Conservation (phyloP, 1,140 invertebrate genomes). For the Lucilia sericata region DNA sequence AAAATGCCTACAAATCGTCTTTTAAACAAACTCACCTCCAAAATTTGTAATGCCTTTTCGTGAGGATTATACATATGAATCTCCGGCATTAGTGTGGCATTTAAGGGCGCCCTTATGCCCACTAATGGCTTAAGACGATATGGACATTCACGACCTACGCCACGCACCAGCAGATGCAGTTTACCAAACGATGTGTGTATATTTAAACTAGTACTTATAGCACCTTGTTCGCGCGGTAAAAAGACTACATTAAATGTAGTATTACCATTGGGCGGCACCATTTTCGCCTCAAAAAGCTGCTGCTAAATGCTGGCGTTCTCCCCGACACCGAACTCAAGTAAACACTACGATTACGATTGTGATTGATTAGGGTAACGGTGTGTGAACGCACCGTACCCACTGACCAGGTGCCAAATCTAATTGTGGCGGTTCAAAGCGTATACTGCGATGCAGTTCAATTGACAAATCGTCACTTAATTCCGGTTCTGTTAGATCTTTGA, state of each 20-base stretch:
- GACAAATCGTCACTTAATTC: slow-evolving; percentile 1
- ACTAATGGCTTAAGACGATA: slow-evolving; percentile 91
- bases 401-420: slow-evolving; percentile 73
- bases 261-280: slow-evolving; percentile 90
- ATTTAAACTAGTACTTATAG: slow-evolving; percentile 87
- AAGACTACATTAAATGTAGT: slow-evolving; percentile 97
- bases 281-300: slow-evolving; percentile 93
- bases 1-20: too few relatives aligned
- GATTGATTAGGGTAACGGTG: slow-evolving; percentile 84
- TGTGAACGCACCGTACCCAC: slow-evolving; percentile 85
- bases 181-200: slow-evolving; percentile 94
- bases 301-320: slow-evolving; percentile 89
- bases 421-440: slow-evolving; percentile 60
- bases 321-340: slow-evolving; percentile 89
- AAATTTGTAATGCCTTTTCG: slow-evolving; percentile 85
- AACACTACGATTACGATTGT: slow-evolving; percentile 78
- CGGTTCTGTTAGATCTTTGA: slow-evolving; percentile 6
- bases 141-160: slow-evolving; percentile 85
- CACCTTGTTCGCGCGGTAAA: slow-evolving; percentile 89
- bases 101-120: slow-evolving; percentile 89
- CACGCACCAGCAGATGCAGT: slow-evolving; percentile 82
- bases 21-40: slow-evolving; percentile 57
- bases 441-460: slow-evolving; percentile 54
- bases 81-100: slow-evolving; percentile 89
- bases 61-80: slow-evolving; percentile 96